A percentile compares a stretch with the other conserved stretches of the same genome.
phyloP scores from a whole-genome alignment of 92 coral and sea anemone species.

The Umimayanthus kanabou region DNA sequence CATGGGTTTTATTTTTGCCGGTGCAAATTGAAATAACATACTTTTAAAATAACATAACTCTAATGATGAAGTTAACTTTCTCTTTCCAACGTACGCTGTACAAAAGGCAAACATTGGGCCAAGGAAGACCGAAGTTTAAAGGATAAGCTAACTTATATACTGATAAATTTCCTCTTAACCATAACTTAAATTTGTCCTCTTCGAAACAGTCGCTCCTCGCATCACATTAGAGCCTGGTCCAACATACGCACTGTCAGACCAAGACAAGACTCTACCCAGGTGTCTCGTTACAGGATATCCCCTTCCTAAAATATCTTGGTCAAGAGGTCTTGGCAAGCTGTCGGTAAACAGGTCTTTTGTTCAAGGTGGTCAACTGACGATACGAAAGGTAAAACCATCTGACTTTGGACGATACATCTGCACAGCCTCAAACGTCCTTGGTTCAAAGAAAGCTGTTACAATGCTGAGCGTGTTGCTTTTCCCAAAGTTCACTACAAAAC shows the following conservation, averaged over 20 bases:
- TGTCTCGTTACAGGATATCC: neutral
- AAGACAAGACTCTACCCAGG: too few relatives aligned
- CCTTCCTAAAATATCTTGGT: neutral
- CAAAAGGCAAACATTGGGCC: too few relatives aligned
- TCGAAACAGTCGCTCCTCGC: neutral
- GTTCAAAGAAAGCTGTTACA: neutral
- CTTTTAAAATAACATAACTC: too few relatives aligned
- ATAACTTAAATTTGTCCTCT: neutral
- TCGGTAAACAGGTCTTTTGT: neutral
- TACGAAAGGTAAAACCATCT: neutral
- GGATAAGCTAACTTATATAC: neutral
- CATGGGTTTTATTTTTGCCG: too few relatives aligned
- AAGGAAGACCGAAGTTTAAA: neutral
- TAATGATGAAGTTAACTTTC: too few relatives aligned
- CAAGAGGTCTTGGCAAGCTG: neutral
- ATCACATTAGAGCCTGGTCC: neutral
- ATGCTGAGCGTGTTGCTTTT: neutral
- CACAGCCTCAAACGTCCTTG: neutral
- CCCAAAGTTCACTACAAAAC: neutral
- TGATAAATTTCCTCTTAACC: neutral
- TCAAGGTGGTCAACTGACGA: neutral
- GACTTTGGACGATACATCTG: neutral
- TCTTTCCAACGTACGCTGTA: too few relatives aligned
- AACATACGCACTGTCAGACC: neutral
- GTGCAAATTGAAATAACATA: too few relatives aligned